These are phyloP conservation scores for Drosophila infuscata DNA, from an alignment of 2,888 invertebrate genomes.

Conservation along the genomic window DNA sequence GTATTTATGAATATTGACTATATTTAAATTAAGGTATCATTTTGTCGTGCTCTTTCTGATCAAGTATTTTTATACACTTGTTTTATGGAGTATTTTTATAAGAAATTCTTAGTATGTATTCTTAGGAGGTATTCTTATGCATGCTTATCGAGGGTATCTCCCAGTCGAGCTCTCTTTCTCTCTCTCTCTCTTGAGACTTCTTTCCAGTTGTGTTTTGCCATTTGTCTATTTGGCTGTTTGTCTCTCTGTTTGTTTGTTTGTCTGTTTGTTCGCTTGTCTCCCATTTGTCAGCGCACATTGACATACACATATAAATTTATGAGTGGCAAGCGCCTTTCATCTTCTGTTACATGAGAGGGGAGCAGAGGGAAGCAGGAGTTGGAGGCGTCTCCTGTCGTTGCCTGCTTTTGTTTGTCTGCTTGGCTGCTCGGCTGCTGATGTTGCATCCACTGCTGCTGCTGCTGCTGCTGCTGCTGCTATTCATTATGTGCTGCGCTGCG, in stretches of 20 bases:
- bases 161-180: not conserved
- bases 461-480: constrained; percentile 24
- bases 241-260: constrained; percentile 22
- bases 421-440: constrained; percentile 19
- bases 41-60: not conserved
- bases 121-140: fast-evolving
- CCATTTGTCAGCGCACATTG: constrained; percentile 37
- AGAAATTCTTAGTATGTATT: not conserved
- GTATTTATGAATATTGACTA: no score
- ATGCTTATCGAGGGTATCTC: not conserved
- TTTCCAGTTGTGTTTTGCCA: not conserved
- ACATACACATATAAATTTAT: constrained; percentile 58
- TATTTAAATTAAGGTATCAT: not conserved
- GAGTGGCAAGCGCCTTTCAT: constrained; percentile 73
- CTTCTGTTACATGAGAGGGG: constrained; percentile 53
- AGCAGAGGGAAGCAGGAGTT: not conserved
- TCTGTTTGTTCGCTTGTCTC: constrained; percentile 27
- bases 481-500: constrained; percentile 58
- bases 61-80: no score
- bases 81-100: no score
- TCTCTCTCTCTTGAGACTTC: not conserved
- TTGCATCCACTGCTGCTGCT: constrained; percentile 17
- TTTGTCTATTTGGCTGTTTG: constrained; percentile 21
- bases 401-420: constrained; percentile 19
- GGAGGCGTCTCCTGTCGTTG: constrained; percentile 51